Evolutionary conservation across 2,113 vertebrate genomes (phyloP).

Genomic region (Vidua macroura): DNA sequence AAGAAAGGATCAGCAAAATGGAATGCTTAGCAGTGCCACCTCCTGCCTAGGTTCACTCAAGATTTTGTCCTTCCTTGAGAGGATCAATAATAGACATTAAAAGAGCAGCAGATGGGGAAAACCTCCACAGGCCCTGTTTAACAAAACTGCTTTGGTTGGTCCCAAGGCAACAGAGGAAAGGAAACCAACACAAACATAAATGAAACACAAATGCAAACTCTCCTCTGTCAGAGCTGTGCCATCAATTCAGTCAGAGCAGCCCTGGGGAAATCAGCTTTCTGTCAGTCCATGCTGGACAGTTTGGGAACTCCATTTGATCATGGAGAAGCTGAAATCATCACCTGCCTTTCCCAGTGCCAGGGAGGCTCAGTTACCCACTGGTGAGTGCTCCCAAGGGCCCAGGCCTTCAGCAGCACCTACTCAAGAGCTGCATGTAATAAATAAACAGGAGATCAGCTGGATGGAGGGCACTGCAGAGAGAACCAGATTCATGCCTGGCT

Average conservation of each 20-base stretch:
- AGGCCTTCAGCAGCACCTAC: background rate
- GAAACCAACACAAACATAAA: conserved; percentile 1
- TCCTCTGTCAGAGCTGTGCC: background rate
- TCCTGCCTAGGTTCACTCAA: background rate
- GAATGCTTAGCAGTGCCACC: background rate
- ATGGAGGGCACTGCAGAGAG: background rate
- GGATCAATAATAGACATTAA: background rate
- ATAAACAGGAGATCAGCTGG: background rate
- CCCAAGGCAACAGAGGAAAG: background rate
- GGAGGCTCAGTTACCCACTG: background rate
- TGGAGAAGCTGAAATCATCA: background rate
- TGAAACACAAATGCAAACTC: background rate
- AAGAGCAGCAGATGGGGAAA: background rate
- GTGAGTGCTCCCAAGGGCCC: background rate
- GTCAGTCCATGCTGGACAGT: background rate
- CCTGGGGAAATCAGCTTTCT: conserved; percentile 54
- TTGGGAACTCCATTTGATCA: conserved; percentile 13
- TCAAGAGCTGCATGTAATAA: background rate
- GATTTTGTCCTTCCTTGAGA: background rate
- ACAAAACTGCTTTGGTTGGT: background rate
- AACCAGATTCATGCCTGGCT: background rate
- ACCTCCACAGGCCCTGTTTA: background rate
- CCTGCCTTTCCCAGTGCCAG: background rate
- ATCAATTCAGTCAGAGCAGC: conserved; percentile 18
- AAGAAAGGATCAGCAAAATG: background rate